Conservation (phyloP, 1,140 invertebrate species). For the Calliopsis andreniformis region DNA sequence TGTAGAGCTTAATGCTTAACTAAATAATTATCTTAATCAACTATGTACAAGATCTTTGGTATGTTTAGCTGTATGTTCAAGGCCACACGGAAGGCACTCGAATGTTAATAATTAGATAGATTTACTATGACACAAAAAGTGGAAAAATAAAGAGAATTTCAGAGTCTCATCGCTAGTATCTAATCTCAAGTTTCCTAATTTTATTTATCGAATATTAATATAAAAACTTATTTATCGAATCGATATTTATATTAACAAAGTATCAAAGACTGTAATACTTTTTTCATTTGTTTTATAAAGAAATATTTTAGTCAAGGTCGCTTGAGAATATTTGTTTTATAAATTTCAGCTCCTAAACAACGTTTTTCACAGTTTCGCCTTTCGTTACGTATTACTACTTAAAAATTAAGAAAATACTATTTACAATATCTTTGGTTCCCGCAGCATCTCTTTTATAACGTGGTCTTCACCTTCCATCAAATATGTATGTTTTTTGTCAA, state of each 20-base stretch:
- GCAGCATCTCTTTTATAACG: neutral
- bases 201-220: too few relatives aligned
- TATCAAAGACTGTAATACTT: too few relatives aligned
- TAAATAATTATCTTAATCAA: neutral
- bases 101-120: conserved; percentile 6
- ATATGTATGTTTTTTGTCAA: neutral
- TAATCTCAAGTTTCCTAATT: too few relatives aligned
- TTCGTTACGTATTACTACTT: neutral
- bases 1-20: neutral
- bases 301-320: too few relatives aligned
- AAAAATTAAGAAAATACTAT: too few relatives aligned
- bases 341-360: neutral
- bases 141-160: neutral
- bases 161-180: too few relatives aligned
- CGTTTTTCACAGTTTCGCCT: neutral
- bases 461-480: neutral
- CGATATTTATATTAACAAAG: too few relatives aligned
- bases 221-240: too few relatives aligned
- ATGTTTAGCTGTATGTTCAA: conserved; percentile 19
- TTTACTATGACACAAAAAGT: neutral
- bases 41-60: conserved; percentile 48
- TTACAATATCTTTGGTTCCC: neutral
- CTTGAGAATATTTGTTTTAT: too few relatives aligned
- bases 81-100: neutral
- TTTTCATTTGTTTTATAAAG: neutral